Evolutionary conservation across 2,888 invertebrate genomes (phyloP).

Genomic region (Deroplatys truncata): DNA sequence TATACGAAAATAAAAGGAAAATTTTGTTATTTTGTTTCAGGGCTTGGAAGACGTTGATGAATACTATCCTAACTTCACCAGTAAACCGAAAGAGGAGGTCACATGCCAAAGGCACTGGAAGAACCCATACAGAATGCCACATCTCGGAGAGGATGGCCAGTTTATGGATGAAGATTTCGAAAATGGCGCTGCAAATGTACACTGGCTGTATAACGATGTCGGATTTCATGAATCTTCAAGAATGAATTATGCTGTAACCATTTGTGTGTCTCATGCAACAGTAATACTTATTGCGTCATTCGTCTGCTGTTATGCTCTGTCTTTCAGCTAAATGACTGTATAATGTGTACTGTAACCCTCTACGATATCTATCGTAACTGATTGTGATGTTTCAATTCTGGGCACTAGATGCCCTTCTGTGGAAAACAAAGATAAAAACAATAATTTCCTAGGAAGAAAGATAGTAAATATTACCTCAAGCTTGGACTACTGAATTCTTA

Average conservation of each 20-base stretch:
- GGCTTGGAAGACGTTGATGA: constrained; percentile 50
- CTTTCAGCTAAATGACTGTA: neutral
- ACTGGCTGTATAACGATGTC: neutral
- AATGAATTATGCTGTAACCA: neutral
- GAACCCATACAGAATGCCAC: constrained; percentile 26
- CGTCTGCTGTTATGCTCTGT: neutral
- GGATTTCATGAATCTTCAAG: neutral
- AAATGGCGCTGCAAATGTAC: neutral
- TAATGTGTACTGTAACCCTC: neutral
- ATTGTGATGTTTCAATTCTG: neutral
- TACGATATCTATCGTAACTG: neutral
- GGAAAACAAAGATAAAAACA: neutral
- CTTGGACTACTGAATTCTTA: neutral
- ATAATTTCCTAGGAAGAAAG: neutral
- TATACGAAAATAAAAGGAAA: no score
- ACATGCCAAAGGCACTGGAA: constrained; percentile 24
- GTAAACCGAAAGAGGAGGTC: constrained; percentile 42
- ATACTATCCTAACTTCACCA: constrained; percentile 51
- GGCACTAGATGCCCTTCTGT: neutral
- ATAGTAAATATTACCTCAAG: neutral
- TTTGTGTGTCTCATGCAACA: neutral
- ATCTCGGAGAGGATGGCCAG: constrained; percentile 19
- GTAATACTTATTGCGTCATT: neutral
- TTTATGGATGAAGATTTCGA: neutral
- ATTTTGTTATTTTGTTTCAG: constrained; percentile 35